Conservation (phyloP, 2,888 invertebrate genomes). For the Oligia latruncula region DNA sequence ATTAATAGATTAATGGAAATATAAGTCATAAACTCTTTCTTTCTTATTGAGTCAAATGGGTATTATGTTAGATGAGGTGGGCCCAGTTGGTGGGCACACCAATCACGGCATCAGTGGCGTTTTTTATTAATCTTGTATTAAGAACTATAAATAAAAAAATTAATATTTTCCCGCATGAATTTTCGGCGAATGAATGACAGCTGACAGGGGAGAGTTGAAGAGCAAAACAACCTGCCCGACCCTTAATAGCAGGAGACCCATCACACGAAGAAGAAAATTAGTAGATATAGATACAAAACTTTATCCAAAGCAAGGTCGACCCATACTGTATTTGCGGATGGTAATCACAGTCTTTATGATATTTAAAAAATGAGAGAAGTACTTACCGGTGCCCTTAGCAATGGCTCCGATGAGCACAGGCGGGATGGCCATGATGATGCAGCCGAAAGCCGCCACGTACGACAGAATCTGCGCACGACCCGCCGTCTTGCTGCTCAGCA, state of each 20-base stretch:
- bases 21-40: background rate
- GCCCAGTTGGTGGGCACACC: background rate
- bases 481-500: constrained; percentile 98
- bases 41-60: background rate
- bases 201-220: background rate
- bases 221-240: too few relatives aligned
- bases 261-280: too few relatives aligned
- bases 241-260: background rate
- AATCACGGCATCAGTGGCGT: background rate
- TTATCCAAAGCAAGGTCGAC: background rate
- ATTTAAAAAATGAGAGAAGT: background rate
- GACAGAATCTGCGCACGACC: constrained; percentile 97
- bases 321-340: background rate
- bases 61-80: background rate
- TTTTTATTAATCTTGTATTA: background rate
- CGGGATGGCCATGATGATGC: constrained; percentile 99
- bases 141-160: background rate
- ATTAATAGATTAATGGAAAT: background rate
- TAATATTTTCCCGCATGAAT: background rate
- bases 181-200: background rate
- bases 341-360: too few relatives aligned
- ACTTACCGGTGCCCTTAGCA: constrained; percentile 97
- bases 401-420: constrained; percentile 99
- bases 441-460: constrained; percentile 98
- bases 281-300: too few relatives aligned